A percentile compares a stretch with the other conserved stretches of the same genome.
These are phyloP conservation scores for Cuniculus paca DNA, from an alignment of 2,797 vertebrate species.

Conservation along the genomic window DNA sequence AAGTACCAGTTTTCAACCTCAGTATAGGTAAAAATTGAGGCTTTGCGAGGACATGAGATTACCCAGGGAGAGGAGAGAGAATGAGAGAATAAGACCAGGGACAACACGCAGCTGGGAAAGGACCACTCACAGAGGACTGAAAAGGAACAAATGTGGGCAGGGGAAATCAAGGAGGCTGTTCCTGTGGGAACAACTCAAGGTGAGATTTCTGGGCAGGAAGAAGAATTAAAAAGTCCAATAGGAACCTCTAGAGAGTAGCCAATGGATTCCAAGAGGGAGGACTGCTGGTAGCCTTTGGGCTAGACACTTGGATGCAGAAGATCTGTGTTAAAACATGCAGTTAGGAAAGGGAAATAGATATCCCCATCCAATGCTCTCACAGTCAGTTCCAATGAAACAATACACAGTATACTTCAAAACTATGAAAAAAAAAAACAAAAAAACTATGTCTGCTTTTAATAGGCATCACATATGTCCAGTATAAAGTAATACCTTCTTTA, in stretches of 20 bases:
- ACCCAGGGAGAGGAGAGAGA: background rate
- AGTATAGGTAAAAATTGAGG: background rate
- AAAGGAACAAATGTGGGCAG: no score
- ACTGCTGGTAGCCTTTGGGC: background rate
- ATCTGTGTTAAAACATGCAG: background rate
- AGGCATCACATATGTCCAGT: background rate
- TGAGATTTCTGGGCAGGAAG: background rate
- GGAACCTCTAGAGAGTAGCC: background rate
- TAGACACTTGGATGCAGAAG: background rate
- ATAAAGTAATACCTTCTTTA: background rate
- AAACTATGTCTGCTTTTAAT: background rate
- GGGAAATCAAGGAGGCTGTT: background rate
- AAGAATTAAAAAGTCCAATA: background rate
- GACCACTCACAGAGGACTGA: background rate
- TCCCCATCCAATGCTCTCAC: background rate
- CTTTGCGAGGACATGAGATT: background rate
- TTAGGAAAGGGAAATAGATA: background rate
- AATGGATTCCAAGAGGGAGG: background rate
- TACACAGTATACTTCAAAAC: background rate
- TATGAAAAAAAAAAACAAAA: no score
- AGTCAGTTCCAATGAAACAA: background rate
- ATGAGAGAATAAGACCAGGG: background rate
- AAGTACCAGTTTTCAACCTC: background rate
- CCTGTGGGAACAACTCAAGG: accelerated
- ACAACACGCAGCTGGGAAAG: background rate